Conservation (phyloP, 2,113 vertebrate genomes). For the Pygoscelis antarcticus region DNA sequence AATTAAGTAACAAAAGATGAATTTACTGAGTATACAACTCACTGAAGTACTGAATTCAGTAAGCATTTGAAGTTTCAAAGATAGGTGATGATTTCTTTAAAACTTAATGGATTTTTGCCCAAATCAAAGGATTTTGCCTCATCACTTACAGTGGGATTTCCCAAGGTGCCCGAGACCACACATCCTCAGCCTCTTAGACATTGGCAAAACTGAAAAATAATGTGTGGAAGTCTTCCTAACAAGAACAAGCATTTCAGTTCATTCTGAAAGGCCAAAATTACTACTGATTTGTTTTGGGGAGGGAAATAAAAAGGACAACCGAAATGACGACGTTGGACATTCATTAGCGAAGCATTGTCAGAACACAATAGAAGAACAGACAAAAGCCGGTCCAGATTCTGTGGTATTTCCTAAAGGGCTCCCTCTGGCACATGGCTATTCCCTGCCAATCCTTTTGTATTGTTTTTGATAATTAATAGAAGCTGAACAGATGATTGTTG, state of each 20-base stretch:
- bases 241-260: neutral
- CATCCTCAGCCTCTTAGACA: neutral
- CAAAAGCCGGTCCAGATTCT: constrained; percentile 50
- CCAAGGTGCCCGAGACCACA: neutral
- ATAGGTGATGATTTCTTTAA: neutral
- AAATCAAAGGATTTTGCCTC: neutral
- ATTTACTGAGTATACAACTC: neutral
- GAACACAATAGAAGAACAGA: constrained; percentile 58
- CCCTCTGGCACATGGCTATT: constrained; percentile 31
- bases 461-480: constrained; percentile 70
- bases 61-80: neutral
- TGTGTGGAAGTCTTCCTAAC: neutral
- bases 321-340: neutral
- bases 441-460: constrained; percentile 55
- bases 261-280: neutral
- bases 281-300: neutral
- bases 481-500: constrained; percentile 66
- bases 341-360: constrained; percentile 59
- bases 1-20: neutral
- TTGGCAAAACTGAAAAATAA: neutral
- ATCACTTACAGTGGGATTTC: neutral
- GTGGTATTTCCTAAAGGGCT: constrained; percentile 67
- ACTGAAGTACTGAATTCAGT: neutral
- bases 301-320: neutral
- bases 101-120: neutral